Base-by-base conservation (phyloP, 2,797 vertebrate species). In the Coreius guichenoti region DNA sequence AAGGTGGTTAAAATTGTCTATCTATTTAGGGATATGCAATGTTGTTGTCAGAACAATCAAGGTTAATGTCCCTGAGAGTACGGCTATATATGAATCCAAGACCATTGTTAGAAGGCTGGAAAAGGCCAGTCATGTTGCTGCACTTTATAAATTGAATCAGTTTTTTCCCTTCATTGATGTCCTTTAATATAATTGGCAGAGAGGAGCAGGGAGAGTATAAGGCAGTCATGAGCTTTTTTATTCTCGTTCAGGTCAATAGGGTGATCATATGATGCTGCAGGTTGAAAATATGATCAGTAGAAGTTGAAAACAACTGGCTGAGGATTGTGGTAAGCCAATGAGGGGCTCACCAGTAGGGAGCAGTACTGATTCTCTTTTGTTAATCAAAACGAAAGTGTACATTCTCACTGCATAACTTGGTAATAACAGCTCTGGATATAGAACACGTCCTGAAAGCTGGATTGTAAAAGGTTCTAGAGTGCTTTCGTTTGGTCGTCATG, bases 221-320 rank as follows among this genome's bases (percentile, higher is more conserved):
- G 90, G 90, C 90, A 89, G 89, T 92, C 89, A 90, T 91, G 91
- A 92, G 91, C 73, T 88, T 89, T 88, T 88, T 85, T 86, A 87
- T 87, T 87, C 86, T 69, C 69, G 86, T 91, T 36, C 26, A 70
- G 77, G 61, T 69, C 79, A 54, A 51, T 65, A 33, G 23, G 63
- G 45, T 13, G 54, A 68, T 93, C 92, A 91, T 90, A 92, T 93
- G 92, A 94, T 89, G 80, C 61, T 92, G 88, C n/a, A 29, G 19
- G 69, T 69, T 54, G 76, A 45, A 49, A 74, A 81, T 69, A 56
- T 47, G 19, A 82, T 78, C 86, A 78, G 86, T 83, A 51, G 69
- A 86, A 9, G 73, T 36, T 77, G 11, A 47, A 67, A 87, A 67
- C 31, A 68, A 49, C 56, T 36, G 51, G 49, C 23, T 56, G 1